A percentile compares a stretch with the other conserved stretches of the same genome.
Evolutionary conservation across 2,888 invertebrate genomes (phyloP).

Genomic region (Gandaritis pyraliata): DNA sequence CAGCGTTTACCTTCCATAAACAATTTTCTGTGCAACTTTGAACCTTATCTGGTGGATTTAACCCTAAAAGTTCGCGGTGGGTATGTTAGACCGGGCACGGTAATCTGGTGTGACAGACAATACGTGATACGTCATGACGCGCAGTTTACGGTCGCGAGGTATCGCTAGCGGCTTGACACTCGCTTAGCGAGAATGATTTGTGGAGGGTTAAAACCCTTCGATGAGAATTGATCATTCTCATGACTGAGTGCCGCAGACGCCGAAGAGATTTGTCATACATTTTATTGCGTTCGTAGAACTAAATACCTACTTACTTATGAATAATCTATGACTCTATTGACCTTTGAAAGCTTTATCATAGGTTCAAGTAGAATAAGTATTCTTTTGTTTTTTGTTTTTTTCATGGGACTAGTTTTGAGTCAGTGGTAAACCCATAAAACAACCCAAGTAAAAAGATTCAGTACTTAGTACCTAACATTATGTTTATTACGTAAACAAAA

Average conservation of each 20-base stretch:
- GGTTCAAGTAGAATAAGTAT: neutral
- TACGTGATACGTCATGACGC: constrained; percentile 75
- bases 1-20: constrained; percentile 22
- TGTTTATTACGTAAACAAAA: neutral
- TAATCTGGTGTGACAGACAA: constrained; percentile 62
- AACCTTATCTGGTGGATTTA: constrained; percentile 45
- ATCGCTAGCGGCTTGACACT: constrained; percentile 75
- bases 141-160: constrained; percentile 73
- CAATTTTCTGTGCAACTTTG: constrained; percentile 23
- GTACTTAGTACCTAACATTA: no score
- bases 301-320: constrained; percentile 3
- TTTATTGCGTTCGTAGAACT: constrained; percentile 7
- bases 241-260: constrained; percentile 36
- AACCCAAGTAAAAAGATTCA: no score
- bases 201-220: constrained; percentile 62
- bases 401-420: no score
- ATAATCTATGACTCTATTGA: constrained; percentile 15
- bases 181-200: constrained; percentile 77
- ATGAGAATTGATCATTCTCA: constrained; percentile 50
- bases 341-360: neutral
- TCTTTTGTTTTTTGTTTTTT: no score
- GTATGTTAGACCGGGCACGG: constrained; percentile 42
- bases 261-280: constrained; percentile 27
- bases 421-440: no score
- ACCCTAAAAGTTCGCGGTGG: constrained; percentile 36